phyloP scores from a whole-genome alignment of 2,113 vertebrate species.

The Pseudorectes ferrugineus region DNA sequence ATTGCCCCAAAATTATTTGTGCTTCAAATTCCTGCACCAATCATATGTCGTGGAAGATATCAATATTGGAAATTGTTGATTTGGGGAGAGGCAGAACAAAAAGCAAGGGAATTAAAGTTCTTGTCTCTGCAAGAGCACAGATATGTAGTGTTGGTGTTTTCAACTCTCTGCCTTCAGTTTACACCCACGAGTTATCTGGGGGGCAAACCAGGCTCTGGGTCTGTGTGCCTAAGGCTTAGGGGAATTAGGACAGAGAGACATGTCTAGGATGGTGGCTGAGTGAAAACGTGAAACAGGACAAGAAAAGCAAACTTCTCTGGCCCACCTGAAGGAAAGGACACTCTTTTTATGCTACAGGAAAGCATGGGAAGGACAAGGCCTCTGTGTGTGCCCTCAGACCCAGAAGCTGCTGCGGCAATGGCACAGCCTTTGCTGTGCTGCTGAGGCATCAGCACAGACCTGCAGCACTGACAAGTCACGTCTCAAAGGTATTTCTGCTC shows the following conservation, averaged over 20 bases:
- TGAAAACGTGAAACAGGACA: neutral
- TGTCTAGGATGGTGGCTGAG: neutral
- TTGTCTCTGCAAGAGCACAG: neutral
- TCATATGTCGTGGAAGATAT: neutral
- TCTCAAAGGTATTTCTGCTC: neutral
- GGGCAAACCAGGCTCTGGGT: neutral
- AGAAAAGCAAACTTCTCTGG: neutral
- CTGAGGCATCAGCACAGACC: neutral
- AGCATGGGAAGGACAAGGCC: neutral
- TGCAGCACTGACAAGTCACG: neutral
- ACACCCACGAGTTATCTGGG: neutral
- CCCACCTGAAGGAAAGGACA: neutral
- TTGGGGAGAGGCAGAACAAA: neutral
- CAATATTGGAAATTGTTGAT: neutral
- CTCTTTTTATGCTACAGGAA: neutral
- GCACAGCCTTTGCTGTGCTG: neutral
- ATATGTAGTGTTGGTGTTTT: neutral
- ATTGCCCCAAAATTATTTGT: neutral
- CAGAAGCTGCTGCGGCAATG: neutral
- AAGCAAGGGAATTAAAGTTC: neutral
- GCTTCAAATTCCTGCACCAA: neutral
- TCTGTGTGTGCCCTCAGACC: neutral
- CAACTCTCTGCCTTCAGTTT: neutral
- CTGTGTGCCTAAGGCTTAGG: neutral
- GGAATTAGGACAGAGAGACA: neutral